Evolutionary conservation across 2,888 invertebrate species (phyloP).

Genomic region (Tipula unca): DNA sequence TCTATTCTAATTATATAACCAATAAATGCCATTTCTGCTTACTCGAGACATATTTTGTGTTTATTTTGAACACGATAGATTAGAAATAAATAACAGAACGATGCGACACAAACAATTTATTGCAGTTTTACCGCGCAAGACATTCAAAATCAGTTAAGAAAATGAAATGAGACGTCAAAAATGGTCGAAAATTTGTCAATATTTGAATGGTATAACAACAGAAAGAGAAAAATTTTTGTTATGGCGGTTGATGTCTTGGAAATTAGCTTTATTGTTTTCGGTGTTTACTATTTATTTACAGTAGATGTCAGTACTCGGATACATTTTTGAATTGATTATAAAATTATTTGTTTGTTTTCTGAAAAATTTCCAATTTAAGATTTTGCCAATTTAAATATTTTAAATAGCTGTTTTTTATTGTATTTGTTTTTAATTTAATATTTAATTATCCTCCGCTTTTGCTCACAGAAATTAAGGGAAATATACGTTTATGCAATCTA

Average conservation of each 20-base stretch:
- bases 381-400: too few species aligned
- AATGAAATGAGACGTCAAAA: neutral
- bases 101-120: neutral
- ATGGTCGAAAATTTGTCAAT: neutral
- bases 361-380: too few species aligned
- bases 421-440: too few species aligned
- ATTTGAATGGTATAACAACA: neutral
- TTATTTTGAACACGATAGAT: neutral
- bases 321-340: too few species aligned
- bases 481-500: too few species aligned
- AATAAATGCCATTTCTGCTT: neutral
- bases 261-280: neutral
- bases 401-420: too few species aligned
- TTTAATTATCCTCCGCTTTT: too few species aligned
- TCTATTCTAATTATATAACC: neutral
- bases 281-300: neutral
- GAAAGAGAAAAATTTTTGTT: neutral
- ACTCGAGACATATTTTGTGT: neutral
- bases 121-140: constrained; percentile 8
- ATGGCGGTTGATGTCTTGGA: neutral
- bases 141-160: neutral
- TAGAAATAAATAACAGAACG: neutral
- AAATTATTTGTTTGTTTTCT: too few species aligned
- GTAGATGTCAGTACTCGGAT: neutral
- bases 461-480: too few species aligned